Percentiles rank a stretch among this genome's conserved stretches.
Evolutionary conservation across 2,797 vertebrate genomes (phyloP).

Genomic region (Tapera naevia): DNA sequence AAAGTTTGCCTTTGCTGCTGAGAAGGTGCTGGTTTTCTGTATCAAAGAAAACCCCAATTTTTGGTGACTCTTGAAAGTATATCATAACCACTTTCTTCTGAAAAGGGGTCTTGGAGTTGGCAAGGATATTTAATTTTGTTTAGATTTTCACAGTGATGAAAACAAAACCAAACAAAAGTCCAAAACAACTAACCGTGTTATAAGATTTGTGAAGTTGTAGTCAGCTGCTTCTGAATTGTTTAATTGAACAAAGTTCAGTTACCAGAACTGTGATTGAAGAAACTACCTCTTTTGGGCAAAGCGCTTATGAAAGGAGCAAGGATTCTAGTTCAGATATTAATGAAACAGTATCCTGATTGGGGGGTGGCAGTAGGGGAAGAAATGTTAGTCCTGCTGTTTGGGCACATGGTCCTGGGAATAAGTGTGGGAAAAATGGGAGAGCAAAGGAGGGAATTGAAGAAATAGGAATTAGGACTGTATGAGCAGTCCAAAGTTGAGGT

Average conservation of each 20-base stretch:
- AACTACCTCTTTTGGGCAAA: fast-evolving
- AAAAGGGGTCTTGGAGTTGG: not conserved
- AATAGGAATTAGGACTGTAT: not conserved
- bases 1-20: not conserved
- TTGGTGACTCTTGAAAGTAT: not conserved
- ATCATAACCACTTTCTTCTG: not conserved
- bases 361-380: not conserved
- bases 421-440: not conserved
- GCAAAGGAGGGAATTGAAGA: not conserved
- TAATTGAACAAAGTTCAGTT: not conserved
- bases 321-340: not conserved
- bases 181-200: not conserved
- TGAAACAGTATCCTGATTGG: not conserved
- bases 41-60: not conserved
- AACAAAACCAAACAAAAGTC: not conserved
- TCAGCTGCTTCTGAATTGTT: not conserved
- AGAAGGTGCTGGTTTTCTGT: not conserved
- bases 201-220: not conserved
- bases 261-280: not conserved
- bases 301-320: not conserved
- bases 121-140: not conserved
- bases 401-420: not conserved
- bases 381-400: not conserved
- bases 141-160: not conserved
- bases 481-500: not conserved